Evolutionary conservation across 2,113 vertebrate species (phyloP).

Genomic region (Oryzias curvinotus): DNA sequence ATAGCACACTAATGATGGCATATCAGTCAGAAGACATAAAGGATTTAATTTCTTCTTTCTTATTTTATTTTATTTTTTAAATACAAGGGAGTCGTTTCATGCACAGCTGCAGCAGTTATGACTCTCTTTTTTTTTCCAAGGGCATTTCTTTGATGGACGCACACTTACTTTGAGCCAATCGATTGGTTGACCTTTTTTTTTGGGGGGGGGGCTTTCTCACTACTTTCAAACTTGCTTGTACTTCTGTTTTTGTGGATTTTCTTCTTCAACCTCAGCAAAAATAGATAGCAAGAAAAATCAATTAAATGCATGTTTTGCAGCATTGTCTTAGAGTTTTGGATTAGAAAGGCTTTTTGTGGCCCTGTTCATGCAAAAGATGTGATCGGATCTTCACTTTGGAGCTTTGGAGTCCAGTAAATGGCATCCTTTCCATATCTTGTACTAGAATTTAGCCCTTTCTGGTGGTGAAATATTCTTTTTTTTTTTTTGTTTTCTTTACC

Average conservation of each 20-base stretch:
- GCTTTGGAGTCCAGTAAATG: conserved; percentile 47
- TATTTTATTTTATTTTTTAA: no score
- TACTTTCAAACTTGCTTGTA: conserved; percentile 17
- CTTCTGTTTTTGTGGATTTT: background rate
- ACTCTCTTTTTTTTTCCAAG: conserved; percentile 31
- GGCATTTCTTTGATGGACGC: conserved; percentile 49
- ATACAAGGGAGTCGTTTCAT: background rate
- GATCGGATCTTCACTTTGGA: conserved; percentile 36
- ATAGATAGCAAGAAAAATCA: no score
- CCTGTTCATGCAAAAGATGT: conserved; percentile 37
- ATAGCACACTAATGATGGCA: conserved; percentile 10
- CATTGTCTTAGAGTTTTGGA: background rate
- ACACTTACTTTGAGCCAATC: conserved; percentile 44
- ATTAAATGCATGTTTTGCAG: no score
- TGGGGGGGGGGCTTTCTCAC: conserved; percentile 1
- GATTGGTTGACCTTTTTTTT: conserved; percentile 52
- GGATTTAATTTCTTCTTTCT: conserved; percentile 1
- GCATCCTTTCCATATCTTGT: conserved; percentile 5
- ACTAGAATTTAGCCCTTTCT: no score
- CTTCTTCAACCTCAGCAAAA: no score
- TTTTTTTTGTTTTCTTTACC: no score
- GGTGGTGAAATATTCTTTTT: no score
- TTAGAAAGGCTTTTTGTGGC: conserved; percentile 38
- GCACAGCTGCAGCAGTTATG: background rate
- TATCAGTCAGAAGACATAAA: background rate